phyloP scores from a whole-genome alignment of 2,888 invertebrate genomes.

The Agrypnus murinus region DNA sequence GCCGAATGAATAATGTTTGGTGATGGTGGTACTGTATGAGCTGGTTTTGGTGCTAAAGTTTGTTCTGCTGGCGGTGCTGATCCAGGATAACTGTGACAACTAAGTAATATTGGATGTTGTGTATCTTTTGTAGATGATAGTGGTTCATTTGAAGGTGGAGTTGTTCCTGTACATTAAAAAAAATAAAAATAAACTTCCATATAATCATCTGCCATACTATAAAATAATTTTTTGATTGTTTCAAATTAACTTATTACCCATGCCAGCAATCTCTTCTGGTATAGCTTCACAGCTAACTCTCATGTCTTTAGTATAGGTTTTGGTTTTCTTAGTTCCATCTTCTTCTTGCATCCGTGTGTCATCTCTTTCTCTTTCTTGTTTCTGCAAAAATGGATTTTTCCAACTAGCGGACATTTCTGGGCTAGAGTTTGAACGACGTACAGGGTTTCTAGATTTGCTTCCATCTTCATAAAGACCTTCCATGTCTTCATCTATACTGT shows the following conservation, averaged over 20 bases:
- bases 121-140: slow-evolving; percentile 32
- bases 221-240: too few relatives aligned
- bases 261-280: slow-evolving; percentile 88
- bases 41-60: slow-evolving; percentile 60
- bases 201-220: too few relatives aligned
- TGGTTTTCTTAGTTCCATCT: slow-evolving; percentile 74
- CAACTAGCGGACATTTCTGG: slow-evolving; percentile 94
- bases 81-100: slow-evolving; percentile 73
- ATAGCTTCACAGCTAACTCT: slow-evolving; percentile 92
- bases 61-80: slow-evolving; percentile 68
- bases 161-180: slow-evolving; percentile 71
- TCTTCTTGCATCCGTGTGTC: slow-evolving; percentile 61
- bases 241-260: too few relatives aligned
- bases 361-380: slow-evolving; percentile 59
- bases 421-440: slow-evolving; percentile 91
- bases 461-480: slow-evolving; percentile 65
- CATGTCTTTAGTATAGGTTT: slow-evolving; percentile 82
- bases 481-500: slow-evolving; percentile 73
- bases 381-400: slow-evolving; percentile 79
- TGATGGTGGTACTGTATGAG: slow-evolving; percentile 72
- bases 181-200: too few relatives aligned
- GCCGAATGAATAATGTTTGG: slow-evolving; percentile 62
- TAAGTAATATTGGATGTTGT: slow-evolving; percentile 71
- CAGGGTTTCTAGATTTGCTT: slow-evolving; percentile 83
- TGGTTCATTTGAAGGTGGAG: slow-evolving; percentile 77